phyloP scores from a whole-genome alignment of 2,797 vertebrate genomes.

The Lindbergichthys nudifrons region DNA sequence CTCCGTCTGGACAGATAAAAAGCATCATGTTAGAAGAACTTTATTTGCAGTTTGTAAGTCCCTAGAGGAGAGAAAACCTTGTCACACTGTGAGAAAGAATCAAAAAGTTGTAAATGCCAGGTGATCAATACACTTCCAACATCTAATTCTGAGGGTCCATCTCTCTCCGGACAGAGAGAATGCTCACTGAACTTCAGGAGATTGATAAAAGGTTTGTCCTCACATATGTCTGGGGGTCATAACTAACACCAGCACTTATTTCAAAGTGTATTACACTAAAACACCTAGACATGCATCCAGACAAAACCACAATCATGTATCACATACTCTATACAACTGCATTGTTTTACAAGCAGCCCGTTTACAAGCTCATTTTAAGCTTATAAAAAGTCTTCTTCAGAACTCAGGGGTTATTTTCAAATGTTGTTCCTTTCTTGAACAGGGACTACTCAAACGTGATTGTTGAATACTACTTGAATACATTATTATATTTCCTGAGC shows the following conservation, averaged over 20 bases:
- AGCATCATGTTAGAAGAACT: not conserved
- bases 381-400: too few species aligned
- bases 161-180: not conserved
- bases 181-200: not conserved
- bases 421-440: too few species aligned
- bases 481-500: too few species aligned
- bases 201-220: not conserved
- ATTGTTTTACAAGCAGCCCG: too few species aligned
- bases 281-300: not conserved
- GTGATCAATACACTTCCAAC: not conserved
- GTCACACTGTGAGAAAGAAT: conserved; percentile 4
- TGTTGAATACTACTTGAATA: too few species aligned
- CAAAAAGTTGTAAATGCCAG: conserved; percentile 43
- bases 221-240: not conserved
- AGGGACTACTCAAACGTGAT: too few species aligned
- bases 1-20: conserved; percentile 25
- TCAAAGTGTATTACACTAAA: not conserved
- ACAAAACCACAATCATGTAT: too few species aligned
- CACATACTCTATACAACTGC: too few species aligned
- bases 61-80: conserved; percentile 16
- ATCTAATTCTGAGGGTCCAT: not conserved
- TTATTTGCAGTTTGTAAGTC: conserved; percentile 13
- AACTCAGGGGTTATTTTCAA: too few species aligned
- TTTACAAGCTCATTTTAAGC: too few species aligned
- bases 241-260: not conserved